Evolutionary conservation across 2,888 invertebrate species (phyloP).

Genomic region (Sinodicranocentrus sp.): DNA sequence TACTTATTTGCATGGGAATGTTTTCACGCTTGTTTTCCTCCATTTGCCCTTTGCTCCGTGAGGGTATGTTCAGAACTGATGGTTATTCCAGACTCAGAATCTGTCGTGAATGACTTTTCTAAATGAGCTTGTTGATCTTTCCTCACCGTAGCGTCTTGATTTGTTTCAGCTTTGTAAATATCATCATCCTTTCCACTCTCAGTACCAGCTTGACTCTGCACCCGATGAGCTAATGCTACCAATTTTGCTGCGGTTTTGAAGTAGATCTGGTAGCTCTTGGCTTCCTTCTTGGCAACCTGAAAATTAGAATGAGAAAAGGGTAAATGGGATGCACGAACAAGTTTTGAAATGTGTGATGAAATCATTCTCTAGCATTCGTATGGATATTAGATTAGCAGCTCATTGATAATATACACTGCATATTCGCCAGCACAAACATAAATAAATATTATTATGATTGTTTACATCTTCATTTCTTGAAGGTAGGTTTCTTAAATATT

Average conservation of each 20-base stretch:
- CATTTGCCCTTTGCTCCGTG: conserved; percentile 57
- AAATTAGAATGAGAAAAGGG: conserved; percentile 13
- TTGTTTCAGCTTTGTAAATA: conserved; percentile 42
- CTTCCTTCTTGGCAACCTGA: conserved; percentile 71
- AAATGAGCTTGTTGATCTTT: conserved; percentile 64
- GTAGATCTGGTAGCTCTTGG: conserved; percentile 69
- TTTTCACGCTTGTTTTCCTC: conserved; percentile 50
- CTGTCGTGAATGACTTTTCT: conserved; percentile 60
- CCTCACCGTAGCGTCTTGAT: conserved; percentile 40
- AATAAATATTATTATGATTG: not conserved
- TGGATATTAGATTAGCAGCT: conserved; percentile 57
- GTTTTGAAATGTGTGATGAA: conserved; percentile 17
- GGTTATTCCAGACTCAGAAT: conserved; percentile 65
- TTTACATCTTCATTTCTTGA: conserved; percentile 85
- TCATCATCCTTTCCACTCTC: conserved; percentile 35
- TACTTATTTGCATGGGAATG: not conserved
- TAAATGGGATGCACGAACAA: not conserved
- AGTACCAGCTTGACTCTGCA: conserved; percentile 40
- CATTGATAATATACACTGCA: conserved; percentile 24
- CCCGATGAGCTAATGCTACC: conserved; percentile 72
- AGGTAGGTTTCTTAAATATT: conserved; percentile 84
- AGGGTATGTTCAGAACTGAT: conserved; percentile 58
- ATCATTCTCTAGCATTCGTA: conserved; percentile 4
- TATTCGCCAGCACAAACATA: conserved; percentile 22
- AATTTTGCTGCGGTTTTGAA: conserved; percentile 75